phyloP scores from a whole-genome alignment of 2,888 invertebrate species.

The Drepana falcataria region DNA sequence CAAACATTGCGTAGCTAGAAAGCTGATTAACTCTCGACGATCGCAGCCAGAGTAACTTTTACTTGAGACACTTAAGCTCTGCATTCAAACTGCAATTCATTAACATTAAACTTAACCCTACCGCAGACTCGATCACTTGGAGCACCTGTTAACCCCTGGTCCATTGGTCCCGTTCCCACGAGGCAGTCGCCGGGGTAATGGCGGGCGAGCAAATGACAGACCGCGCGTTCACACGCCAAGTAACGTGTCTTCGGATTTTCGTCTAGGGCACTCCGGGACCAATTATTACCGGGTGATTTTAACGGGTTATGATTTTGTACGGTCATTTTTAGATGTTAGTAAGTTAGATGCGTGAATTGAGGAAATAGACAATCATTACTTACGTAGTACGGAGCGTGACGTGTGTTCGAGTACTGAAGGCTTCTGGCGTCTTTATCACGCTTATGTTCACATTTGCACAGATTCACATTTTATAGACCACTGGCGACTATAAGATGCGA shows the following conservation, averaged over 20 bases:
- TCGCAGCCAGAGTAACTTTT: neutral
- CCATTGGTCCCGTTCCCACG: conserved; percentile 37
- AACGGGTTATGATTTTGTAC: neutral
- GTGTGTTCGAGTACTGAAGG: too few relatives aligned
- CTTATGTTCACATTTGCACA: too few relatives aligned
- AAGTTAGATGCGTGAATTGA: neutral
- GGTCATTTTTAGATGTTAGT: neutral
- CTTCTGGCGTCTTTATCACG: too few relatives aligned
- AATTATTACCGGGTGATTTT: neutral
- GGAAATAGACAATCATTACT: too few relatives aligned
- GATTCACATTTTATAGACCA: too few relatives aligned
- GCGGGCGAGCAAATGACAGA: conserved; percentile 50
- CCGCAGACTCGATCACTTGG: neutral
- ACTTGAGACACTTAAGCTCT: neutral
- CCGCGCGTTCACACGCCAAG: conserved; percentile 43
- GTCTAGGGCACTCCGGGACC: neutral
- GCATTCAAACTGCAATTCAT: neutral
- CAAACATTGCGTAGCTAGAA: neutral
- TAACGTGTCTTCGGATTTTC: neutral
- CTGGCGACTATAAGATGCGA: too few relatives aligned
- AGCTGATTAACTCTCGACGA: neutral
- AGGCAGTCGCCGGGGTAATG: conserved; percentile 37
- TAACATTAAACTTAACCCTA: neutral
- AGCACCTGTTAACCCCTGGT: conserved; percentile 36
- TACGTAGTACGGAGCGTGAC: too few relatives aligned